These are phyloP conservation scores for Danaus melanippus DNA, from an alignment of 1,140 invertebrate species.

Conservation along the genomic window DNA sequence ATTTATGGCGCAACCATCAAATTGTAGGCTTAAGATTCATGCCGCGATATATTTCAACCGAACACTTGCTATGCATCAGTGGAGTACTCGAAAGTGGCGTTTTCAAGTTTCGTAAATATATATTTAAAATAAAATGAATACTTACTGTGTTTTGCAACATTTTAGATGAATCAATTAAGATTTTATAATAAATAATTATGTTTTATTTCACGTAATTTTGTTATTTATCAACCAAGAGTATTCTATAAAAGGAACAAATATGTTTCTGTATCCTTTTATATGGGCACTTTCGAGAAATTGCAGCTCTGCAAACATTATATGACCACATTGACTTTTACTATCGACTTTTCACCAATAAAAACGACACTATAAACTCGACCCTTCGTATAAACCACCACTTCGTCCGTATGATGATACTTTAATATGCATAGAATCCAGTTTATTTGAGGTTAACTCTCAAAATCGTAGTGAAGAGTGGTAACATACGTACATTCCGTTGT, in stretches of 20 bases:
- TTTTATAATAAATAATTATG: too few species aligned
- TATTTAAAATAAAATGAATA: too few species aligned
- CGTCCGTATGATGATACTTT: constrained; percentile 62
- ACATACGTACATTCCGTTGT: constrained; percentile 22
- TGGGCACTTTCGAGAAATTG: constrained; percentile 28
- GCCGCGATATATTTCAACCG: too few species aligned
- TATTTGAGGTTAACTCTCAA: constrained; percentile 54
- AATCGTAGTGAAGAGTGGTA: constrained; percentile 40
- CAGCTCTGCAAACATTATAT: constrained; percentile 32
- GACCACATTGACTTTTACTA: constrained; percentile 53
- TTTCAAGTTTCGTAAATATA: too few species aligned
- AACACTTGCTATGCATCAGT: too few species aligned
- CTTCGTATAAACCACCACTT: constrained; percentile 52
- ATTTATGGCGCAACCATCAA: constrained; percentile 18
- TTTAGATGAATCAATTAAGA: too few species aligned
- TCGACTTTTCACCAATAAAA: constrained; percentile 59
- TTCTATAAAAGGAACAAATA: too few species aligned
- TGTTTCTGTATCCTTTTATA: constrained; percentile 26
- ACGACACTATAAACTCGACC: constrained; percentile 48
- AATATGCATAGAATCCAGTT: constrained; percentile 66
- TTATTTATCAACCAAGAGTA: too few species aligned
- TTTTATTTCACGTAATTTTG: too few species aligned
- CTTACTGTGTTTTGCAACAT: too few species aligned
- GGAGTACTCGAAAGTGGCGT: too few species aligned
- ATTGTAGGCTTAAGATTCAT: constrained; percentile 5